A percentile compares a stretch with the other conserved stretches of the same genome.
Evolutionary conservation across 2,113 vertebrate genomes (phyloP).

Genomic region (Cavia aperea): DNA sequence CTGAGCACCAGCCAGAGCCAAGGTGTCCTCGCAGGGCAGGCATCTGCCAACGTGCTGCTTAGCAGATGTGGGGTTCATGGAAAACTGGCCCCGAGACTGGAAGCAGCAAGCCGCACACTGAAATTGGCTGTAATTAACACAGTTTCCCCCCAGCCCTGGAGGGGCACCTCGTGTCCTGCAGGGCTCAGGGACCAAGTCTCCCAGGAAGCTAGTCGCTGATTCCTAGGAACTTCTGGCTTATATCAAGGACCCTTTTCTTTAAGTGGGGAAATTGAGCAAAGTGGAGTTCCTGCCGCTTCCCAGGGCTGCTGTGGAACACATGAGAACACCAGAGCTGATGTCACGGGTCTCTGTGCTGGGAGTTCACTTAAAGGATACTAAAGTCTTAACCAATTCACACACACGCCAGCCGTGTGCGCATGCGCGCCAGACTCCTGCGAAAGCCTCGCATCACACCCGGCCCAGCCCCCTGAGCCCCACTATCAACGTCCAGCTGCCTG

Average conservation of each 20-base stretch:
- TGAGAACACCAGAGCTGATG: neutral
- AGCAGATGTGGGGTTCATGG: constrained; percentile 34
- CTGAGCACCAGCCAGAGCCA: neutral
- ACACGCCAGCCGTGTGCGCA: fast-evolving
- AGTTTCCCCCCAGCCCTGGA: constrained; percentile 11
- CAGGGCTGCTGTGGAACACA: neutral
- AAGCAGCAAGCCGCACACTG: neutral
- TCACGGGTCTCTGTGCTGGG: neutral
- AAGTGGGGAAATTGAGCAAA: neutral
- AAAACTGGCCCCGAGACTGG: constrained; percentile 35
- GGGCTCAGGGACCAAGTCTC: neutral
- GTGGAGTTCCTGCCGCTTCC: neutral
- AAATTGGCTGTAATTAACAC: constrained; percentile 25
- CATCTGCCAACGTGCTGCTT: constrained; percentile 17
- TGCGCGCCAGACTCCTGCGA: neutral
- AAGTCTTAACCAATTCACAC: neutral
- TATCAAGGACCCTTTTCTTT: neutral
- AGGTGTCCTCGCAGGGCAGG: neutral
- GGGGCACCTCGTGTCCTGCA: neutral
- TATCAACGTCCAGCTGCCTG: fast-evolving
- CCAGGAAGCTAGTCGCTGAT: neutral
- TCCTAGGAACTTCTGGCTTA: neutral
- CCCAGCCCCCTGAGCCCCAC: neutral
- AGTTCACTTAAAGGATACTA: neutral
- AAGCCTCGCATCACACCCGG: neutral